These are phyloP conservation scores for Elanus axillaris DNA, from an alignment of 2,113 vertebrate genomes.

Conservation along the genomic window DNA sequence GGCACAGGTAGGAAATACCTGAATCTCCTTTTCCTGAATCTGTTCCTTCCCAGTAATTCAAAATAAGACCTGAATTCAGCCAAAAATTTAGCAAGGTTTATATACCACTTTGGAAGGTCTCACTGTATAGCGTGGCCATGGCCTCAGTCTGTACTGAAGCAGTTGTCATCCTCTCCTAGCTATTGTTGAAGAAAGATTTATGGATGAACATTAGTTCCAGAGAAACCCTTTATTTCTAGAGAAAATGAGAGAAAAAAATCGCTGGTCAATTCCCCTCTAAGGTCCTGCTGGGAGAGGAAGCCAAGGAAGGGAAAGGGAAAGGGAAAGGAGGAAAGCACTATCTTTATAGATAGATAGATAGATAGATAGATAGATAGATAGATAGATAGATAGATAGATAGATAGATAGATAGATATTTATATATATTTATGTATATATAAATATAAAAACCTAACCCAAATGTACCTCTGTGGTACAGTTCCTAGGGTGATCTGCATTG, in stretches of 20 bases:
- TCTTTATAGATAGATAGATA: too few species aligned
- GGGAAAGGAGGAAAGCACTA: accelerated
- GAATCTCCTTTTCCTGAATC: background rate
- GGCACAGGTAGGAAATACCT: background rate
- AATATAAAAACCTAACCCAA: background rate
- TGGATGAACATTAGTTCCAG: background rate
- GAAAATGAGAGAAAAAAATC: background rate
- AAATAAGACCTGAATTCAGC: background rate
- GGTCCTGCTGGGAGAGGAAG: background rate
- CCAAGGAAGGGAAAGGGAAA: background rate
- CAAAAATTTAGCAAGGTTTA: background rate
- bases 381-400: too few species aligned
- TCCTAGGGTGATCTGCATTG: background rate
- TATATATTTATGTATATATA: background rate
- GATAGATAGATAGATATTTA: too few species aligned
- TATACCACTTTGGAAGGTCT: background rate
- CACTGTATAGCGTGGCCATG: accelerated
- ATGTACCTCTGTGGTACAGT: background rate
- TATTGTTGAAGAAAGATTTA: background rate
- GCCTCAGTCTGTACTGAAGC: background rate
- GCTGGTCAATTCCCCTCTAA: background rate
- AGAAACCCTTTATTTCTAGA: background rate
- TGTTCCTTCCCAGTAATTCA: background rate
- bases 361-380: too few species aligned
- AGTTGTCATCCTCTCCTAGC: background rate